Percentiles rank a stretch among this genome's conserved stretches.
Conservation (phyloP, 2,888 invertebrate genomes). For the Clepsis dumicolana region DNA sequence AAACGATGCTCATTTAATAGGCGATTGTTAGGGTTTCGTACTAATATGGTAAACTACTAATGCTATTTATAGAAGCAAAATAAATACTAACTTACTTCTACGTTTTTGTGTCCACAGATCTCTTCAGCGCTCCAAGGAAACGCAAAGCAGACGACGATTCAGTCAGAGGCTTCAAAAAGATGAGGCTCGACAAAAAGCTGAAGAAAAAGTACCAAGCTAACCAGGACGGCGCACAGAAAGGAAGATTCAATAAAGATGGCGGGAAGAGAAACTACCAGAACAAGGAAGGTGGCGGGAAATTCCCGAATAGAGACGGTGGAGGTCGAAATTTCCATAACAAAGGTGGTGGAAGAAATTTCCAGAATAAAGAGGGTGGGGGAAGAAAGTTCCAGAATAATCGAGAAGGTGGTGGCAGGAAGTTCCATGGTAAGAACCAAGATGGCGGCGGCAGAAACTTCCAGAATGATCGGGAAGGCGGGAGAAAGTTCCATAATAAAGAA, state of each 20-base stretch:
- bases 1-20: too few relatives aligned
- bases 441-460: constrained; percentile 52
- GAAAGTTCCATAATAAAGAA: constrained; percentile 45
- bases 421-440: constrained; percentile 41
- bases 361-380: constrained; percentile 45
- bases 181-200: constrained; percentile 75
- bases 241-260: constrained; percentile 53
- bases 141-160: constrained; percentile 69
- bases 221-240: constrained; percentile 52
- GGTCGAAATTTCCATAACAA: constrained; percentile 11
- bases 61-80: too few relatives aligned
- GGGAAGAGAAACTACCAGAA: constrained; percentile 50
- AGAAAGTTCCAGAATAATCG: constrained; percentile 47
- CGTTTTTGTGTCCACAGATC: constrained; percentile 60
- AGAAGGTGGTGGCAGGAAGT: constrained; percentile 44
- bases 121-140: constrained; percentile 71
- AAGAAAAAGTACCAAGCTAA: constrained; percentile 71
- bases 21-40: too few relatives aligned
- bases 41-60: too few relatives aligned
- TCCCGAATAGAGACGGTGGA: constrained; percentile 41
- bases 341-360: constrained; percentile 50
- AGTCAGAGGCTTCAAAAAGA: constrained; percentile 77
- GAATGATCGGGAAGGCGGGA: constrained; percentile 46
- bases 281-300: constrained; percentile 41
- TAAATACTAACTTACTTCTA: background rate